These are phyloP conservation scores for Glaucopsyche alexis DNA, from an alignment of 2,888 invertebrate genomes.

Conservation along the genomic window DNA sequence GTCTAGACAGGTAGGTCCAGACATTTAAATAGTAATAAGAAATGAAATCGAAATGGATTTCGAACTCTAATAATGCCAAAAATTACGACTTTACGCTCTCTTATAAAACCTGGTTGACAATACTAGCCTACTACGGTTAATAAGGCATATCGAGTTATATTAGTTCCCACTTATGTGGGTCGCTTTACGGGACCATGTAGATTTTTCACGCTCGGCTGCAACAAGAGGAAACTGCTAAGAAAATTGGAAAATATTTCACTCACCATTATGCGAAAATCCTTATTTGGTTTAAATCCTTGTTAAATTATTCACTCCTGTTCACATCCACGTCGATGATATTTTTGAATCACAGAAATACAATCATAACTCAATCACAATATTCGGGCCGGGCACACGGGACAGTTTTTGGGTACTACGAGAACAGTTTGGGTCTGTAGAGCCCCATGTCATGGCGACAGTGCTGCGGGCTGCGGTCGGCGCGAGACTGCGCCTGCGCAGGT, in stretches of 20 bases:
- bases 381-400: slow-evolving; percentile 57
- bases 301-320: slow-evolving; percentile 58
- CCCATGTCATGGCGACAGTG: slow-evolving; percentile 58
- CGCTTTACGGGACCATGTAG: slow-evolving; percentile 57
- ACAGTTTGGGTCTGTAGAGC: slow-evolving; percentile 48
- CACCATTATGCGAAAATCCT: slow-evolving; percentile 38
- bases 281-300: slow-evolving; percentile 34
- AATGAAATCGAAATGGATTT: too few relatives aligned
- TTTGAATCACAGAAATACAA: slow-evolving; percentile 53
- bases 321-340: slow-evolving; percentile 57
- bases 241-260: slow-evolving; percentile 6
- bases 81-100: too few relatives aligned
- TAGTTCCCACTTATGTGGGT: slow-evolving; percentile 49
- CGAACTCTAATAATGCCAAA: too few relatives aligned
- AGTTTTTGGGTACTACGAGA: slow-evolving; percentile 33
- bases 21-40: too few relatives aligned
- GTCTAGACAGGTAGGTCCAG: too few relatives aligned
- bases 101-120: too few relatives aligned
- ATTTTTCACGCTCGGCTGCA: slow-evolving; percentile 43
- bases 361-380: slow-evolving; percentile 64
- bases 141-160: neutral
- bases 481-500: slow-evolving; percentile 55
- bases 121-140: neutral
- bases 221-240: neutral
- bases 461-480: slow-evolving; percentile 60